These are phyloP conservation scores for Hydrolagus colliei DNA, from an alignment of 2,797 vertebrate species.

Conservation along the genomic window DNA sequence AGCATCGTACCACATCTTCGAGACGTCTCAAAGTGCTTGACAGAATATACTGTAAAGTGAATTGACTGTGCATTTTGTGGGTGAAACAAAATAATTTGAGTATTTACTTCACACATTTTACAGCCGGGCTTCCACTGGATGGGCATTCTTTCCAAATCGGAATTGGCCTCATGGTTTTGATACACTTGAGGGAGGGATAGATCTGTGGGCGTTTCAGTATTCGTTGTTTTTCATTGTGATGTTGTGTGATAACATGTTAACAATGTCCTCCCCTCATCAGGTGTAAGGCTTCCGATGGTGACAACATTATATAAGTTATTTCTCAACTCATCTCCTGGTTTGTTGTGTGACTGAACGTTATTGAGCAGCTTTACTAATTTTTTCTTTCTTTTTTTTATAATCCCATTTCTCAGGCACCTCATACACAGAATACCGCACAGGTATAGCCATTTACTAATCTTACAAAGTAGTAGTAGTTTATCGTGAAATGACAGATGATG, in stretches of 20 bases:
- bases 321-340: constrained; percentile 4
- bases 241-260: constrained; percentile 10
- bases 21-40: too few species aligned
- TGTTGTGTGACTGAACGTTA: constrained; percentile 25
- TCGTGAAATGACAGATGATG: constrained; percentile 13
- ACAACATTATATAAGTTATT: not conserved
- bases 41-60: too few species aligned
- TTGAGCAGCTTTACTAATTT: constrained; percentile 17
- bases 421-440: constrained; percentile 30
- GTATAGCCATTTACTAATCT: constrained; percentile 32
- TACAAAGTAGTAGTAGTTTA: constrained; percentile 21
- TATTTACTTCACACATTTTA: constrained; percentile 5
- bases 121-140: not conserved
- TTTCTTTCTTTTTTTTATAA: constrained; percentile 27
- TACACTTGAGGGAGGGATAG: too few species aligned
- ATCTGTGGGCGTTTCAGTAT: not conserved
- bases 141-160: not conserved
- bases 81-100: not conserved
- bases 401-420: constrained; percentile 29
- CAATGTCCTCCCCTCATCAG: not conserved
- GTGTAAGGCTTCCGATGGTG: not conserved
- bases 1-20: too few species aligned
- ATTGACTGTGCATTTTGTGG: too few species aligned
- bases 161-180: not conserved
- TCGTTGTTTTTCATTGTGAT: not conserved